phyloP scores from a whole-genome alignment of 2,113 vertebrate genomes.

The Oryzias javanicus region DNA sequence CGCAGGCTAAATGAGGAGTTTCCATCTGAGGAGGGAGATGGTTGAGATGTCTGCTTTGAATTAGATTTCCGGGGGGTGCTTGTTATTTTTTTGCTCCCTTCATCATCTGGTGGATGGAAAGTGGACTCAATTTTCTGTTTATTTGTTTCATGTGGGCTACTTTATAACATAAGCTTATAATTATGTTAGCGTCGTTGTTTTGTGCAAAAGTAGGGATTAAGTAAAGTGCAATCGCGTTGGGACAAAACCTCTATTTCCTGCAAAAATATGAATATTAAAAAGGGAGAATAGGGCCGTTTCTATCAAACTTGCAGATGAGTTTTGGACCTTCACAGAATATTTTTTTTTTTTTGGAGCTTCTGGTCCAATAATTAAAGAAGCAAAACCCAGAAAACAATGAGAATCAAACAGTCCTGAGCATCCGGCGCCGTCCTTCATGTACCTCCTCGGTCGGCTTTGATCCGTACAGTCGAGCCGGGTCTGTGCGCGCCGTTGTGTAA shows the following conservation, averaged over 20 bases:
- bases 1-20: slow-evolving; percentile 57
- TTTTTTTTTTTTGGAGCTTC: slow-evolving; percentile 7
- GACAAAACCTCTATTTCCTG: too few species aligned
- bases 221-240: too few species aligned
- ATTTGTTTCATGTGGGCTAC: slow-evolving; percentile 15
- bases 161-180: slow-evolving; percentile 32
- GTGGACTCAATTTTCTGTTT: slow-evolving; percentile 31
- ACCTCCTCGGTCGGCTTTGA: slow-evolving; percentile 1
- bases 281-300: too few species aligned
- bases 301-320: too few species aligned
- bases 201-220: slow-evolving; percentile 1
- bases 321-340: neutral
- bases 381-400: neutral
- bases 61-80: slow-evolving; percentile 44
- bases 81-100: slow-evolving; percentile 46
- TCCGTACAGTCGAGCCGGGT: slow-evolving; percentile 32
- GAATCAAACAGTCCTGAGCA: neutral
- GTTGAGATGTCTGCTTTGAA: slow-evolving; percentile 62
- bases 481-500: neutral
- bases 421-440: slow-evolving; percentile 16
- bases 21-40: slow-evolving; percentile 45
- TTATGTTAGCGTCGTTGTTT: slow-evolving; percentile 46
- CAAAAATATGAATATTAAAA: too few species aligned
- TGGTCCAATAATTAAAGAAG: slow-evolving; percentile 29
- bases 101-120: slow-evolving; percentile 33